Percentiles rank a stretch among this genome's conserved stretches.
Evolutionary conservation across 2,888 invertebrate species (phyloP).

Genomic region (Aleiodes leptofemur): DNA sequence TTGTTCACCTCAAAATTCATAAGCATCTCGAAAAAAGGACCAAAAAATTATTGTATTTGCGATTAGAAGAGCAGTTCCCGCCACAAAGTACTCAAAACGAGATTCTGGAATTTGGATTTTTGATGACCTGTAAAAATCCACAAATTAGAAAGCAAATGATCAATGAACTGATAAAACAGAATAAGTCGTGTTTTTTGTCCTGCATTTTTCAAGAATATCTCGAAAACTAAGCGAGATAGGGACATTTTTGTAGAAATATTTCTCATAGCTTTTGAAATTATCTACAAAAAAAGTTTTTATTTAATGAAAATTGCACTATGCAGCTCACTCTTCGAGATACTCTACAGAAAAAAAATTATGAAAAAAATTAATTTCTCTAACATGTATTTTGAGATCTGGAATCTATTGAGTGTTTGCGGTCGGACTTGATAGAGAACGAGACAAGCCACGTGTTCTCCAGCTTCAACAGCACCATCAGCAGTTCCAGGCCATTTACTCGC

Average conservation of each 20-base stretch:
- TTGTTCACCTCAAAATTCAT: conserved; percentile 10
- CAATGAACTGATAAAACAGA: too few relatives aligned
- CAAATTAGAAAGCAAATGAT: not conserved
- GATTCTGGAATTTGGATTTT: not conserved
- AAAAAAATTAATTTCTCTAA: conserved; percentile 25
- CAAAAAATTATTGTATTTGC: conserved; percentile 34
- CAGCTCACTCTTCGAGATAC: too few relatives aligned
- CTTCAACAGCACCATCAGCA: conserved; percentile 65
- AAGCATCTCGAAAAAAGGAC: conserved; percentile 24
- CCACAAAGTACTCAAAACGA: not conserved
- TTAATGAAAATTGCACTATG: too few relatives aligned
- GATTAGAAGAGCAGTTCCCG: conserved; percentile 3
- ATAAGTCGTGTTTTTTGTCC: too few relatives aligned
- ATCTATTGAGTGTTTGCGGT: conserved; percentile 61
- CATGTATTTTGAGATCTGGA: conserved; percentile 48
- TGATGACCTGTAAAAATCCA: conserved; percentile 18
- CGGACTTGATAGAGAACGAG: conserved; percentile 58
- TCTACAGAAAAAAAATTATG: too few relatives aligned
- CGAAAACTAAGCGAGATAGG: too few relatives aligned
- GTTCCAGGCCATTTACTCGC: conserved; percentile 66
- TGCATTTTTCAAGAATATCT: too few relatives aligned
- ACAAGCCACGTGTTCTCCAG: conserved; percentile 60
- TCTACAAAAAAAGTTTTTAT: too few relatives aligned
- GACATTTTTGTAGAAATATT: too few relatives aligned
- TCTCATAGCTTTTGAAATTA: too few relatives aligned